These are phyloP conservation scores for Phaonia tiefii DNA, from an alignment of 2,888 invertebrate genomes.

Conservation along the genomic window DNA sequence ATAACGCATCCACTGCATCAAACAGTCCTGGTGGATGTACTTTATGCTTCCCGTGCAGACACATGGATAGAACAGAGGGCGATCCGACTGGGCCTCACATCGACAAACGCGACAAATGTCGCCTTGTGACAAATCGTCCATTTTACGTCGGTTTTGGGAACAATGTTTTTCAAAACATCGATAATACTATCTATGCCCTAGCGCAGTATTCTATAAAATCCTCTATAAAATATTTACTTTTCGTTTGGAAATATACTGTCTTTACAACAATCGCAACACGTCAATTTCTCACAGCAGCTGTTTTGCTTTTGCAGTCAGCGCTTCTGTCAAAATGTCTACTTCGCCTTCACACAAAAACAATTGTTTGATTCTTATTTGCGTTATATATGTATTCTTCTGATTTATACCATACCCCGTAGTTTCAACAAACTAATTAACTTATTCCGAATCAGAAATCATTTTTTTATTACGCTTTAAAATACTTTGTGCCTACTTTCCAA, in stretches of 20 bases:
- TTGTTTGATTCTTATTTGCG: too few species aligned
- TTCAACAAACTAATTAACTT: too few species aligned
- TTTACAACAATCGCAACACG: conserved; percentile 60
- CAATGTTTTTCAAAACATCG: conserved; percentile 22
- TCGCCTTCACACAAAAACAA: conserved; percentile 49
- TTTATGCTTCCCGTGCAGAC: conserved; percentile 99
- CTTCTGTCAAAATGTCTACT: conserved; percentile 52
- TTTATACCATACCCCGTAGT: too few species aligned
- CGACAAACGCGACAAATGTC: conserved; percentile 99
- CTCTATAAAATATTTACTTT: conserved; percentile 6
- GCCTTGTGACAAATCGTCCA: conserved; percentile 82
- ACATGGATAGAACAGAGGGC: conserved; percentile 98
- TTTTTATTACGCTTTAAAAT: background rate
- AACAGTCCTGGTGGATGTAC: conserved; percentile 99
- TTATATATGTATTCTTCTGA: too few species aligned
- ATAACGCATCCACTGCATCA: conserved; percentile 99
- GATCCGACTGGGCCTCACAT: conserved; percentile 94
- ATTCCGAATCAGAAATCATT: too few species aligned
- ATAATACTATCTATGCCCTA: background rate
- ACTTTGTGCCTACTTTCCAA: background rate
- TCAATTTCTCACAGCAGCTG: conserved; percentile 62
- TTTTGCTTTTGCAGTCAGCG: conserved; percentile 32
- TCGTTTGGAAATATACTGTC: conserved; percentile 17
- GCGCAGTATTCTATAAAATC: background rate
- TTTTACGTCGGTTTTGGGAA: conserved; percentile 56